Evolutionary conservation across 1,140 invertebrate species (phyloP), one percentile per base, ranked within the genome.

Genomic region (Drosophila yakuba): DNA sequence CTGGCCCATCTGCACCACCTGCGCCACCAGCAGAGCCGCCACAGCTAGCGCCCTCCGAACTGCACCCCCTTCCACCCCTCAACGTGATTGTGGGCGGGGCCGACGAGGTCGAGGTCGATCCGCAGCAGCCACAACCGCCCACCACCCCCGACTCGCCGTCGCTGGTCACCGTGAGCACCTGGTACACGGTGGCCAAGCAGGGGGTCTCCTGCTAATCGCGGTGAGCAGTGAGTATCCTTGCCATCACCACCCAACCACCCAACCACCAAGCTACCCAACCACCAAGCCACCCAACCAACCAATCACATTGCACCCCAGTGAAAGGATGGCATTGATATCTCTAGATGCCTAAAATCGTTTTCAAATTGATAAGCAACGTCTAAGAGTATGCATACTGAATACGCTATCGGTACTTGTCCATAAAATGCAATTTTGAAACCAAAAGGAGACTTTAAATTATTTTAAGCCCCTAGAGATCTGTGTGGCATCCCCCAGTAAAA

Each of bases 171-270:
- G 92, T 92, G 44, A 90, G 91, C 72, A 90, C 91, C 38, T 92
- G 92, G 92, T 92, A 92, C 25, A 92, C 92, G 41, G 91, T 92
- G 50, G 88, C 92, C 48, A 92, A 92, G 78, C 91, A 92, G 79
- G 91, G 91, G 66, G 90, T 92, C 67, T 92, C 91, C 74, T 92
- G 91, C 76, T 92, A 91, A 84, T 73, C 41, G 20, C 44, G 39
- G 36, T 35, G 51, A 55, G 68, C 64, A 71, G 68, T 71, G 68
- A 71, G 68, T 71, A 71, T 71, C 28, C 56, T 39, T 61, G 55
- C 44, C 38, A 51, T 25, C 35, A 17, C 23, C 28, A 38, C 45
- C 48, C 32, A 50, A 20, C 38, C 61, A 43, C 5, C 45, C 58
- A 28, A 7, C 2, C 32, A 36, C 20, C 20, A 38, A 8, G 14